Conservation (phyloP, 53 echinoderm and acorn worm species). For the Henricia sp. region DNA sequence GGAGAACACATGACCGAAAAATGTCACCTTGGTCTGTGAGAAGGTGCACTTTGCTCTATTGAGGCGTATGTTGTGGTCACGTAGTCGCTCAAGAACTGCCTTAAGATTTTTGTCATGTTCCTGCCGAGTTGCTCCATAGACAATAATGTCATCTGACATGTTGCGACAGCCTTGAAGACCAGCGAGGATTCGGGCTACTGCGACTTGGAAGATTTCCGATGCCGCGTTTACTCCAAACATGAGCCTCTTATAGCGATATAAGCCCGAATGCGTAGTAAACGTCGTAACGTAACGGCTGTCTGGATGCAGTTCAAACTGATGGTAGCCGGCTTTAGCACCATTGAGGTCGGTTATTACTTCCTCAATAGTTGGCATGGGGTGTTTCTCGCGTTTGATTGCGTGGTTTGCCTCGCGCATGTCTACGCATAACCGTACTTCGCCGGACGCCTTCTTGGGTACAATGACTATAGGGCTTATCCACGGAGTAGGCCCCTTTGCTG, state of each 20-base stretch:
- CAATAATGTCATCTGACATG: conserved; percentile 33
- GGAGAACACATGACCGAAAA: too few species aligned
- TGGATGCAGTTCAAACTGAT: conserved; percentile 36
- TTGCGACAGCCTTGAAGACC: conserved; percentile 6
- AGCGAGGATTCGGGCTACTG: neutral
- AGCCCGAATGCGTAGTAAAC: conserved; percentile 12
- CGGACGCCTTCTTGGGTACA: conserved; percentile 23
- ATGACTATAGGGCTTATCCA: conserved; percentile 40
- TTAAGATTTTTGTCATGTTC: conserved; percentile 25
- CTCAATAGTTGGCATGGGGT: conserved; percentile 44
- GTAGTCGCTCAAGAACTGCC: neutral
- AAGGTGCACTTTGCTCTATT: too few species aligned
- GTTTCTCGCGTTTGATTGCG: conserved; percentile 9
- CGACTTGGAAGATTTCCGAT: neutral
- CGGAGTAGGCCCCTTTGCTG: conserved; percentile 1
- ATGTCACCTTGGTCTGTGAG: too few species aligned
- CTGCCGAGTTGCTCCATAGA: conserved; percentile 8
- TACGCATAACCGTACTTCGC: conserved; percentile 35
- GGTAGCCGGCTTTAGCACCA: conserved; percentile 14
- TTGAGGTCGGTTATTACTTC: conserved; percentile 36
- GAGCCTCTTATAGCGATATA: conserved; percentile 21
- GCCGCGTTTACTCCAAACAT: conserved; percentile 47
- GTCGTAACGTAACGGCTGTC: conserved; percentile 23
- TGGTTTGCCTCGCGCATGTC: conserved; percentile 41
- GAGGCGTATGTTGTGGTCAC: too few species aligned